Conservation (phyloP, 2,113 vertebrate genomes). For the Tragelaphus imberbis region DNA sequence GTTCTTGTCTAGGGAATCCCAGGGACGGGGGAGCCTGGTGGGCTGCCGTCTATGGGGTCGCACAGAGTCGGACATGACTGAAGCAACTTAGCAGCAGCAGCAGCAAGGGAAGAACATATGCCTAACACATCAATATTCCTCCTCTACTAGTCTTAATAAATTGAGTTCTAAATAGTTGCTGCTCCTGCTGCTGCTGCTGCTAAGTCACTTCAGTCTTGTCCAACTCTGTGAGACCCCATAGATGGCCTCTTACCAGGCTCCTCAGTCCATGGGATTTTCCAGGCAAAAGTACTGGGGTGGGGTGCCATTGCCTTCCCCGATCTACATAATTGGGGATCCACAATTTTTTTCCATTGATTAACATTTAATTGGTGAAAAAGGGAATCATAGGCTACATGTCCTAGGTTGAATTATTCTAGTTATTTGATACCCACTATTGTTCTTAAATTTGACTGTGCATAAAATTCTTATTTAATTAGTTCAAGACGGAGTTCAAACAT, state of each 20-base stretch:
- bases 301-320: too few relatives aligned
- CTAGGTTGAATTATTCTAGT: not conserved
- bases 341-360: not conserved
- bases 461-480: not conserved
- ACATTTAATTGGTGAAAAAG: not conserved
- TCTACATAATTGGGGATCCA: not conserved
- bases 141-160: not conserved
- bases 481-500: not conserved
- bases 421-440: not conserved
- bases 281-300: too few relatives aligned
- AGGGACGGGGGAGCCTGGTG: too few relatives aligned
- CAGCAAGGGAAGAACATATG: not conserved
- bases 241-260: too few relatives aligned
- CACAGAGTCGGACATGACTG: too few relatives aligned
- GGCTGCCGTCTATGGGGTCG: too few relatives aligned
- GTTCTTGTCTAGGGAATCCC: too few relatives aligned
- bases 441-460: not conserved
- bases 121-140: not conserved
- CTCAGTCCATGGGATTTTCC: too few relatives aligned
- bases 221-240: too few relatives aligned
- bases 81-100: too few relatives aligned
- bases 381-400: not conserved
- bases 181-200: too few relatives aligned
- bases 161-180: not conserved
- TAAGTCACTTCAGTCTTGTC: accelerated